Evolutionary conservation across 1,140 invertebrate genomes (phyloP), one percentile per base, ranked within the genome.

Genomic region (Drosophila jambulina): DNA sequence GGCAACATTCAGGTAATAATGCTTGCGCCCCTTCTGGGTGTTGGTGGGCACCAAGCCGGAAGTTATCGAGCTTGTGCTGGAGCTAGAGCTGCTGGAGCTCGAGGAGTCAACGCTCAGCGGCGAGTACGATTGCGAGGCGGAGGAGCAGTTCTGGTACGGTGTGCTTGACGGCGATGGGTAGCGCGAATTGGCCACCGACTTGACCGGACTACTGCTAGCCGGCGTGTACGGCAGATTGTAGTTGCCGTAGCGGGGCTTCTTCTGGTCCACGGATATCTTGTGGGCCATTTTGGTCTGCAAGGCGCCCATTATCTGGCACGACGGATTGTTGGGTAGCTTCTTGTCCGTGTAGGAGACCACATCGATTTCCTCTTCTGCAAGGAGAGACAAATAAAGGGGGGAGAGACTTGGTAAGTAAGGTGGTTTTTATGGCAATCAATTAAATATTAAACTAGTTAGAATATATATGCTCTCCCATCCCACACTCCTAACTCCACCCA

Each of bases 341-440:
- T 95, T 95, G 56, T 95, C 95, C 49, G 93, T 94, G 15, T 95
- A 93, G 0, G 95, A 95, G 8, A 97, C 96, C 29, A 97, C 96
- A 90, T 97, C 96, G 86, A 97, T 97, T 94, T 97, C 96, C 93
- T 97, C 96, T 84, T 97, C 96, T 96, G 94, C 75, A 95, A 88
- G 19, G 12, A 19, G 21, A 43, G 2, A 38, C 21, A 19, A 34
- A 51, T 2, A 21, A 17, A n/a, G 32, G 7, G 7, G 42, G 42
- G 6, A 8, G 8, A 7, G 7, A 13, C 32, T 12, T 21, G 15
- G 27, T 76, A 32, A 59, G 25, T 38, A 45, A 46, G 19, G 17
- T 10, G 29, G 0, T 3, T 23, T 7, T 23, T 23, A 43, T 12
- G 21, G 13, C 12, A 23, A 49, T 27, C 17, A 27, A 49, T n/a